Base-by-base conservation (phyloP, 2,888 invertebrate genomes). In the Drosophila seclusa region DNA sequence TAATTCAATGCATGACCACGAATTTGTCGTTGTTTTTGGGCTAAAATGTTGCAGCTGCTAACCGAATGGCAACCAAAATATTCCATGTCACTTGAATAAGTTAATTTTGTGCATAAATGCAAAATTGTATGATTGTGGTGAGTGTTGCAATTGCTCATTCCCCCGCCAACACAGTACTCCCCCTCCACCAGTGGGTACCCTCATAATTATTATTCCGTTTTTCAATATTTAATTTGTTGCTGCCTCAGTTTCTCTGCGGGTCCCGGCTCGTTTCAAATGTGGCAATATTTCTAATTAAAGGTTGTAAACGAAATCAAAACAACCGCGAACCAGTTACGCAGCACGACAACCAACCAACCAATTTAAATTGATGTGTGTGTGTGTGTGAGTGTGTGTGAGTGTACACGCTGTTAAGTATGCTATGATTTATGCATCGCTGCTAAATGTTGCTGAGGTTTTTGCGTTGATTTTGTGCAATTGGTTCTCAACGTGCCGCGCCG, bases 281-380 rank as follows among this genome's bases (percentile, higher is more conserved):
- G 87, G 89, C 89, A 86, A 88, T 83, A 86, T 86, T 90, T 86
- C 89, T 90, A 86, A 86, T 90, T 86, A 90, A 86, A 88, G 84
- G 90, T 90, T 87, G 72, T 83, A 87, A 85, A 89, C 85, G 85
- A 82, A 89, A 89, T 89, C 90, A 89, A 89, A 85, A 87, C 85
- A 87, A 87, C 85, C 90, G 83, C 85, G 68, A 71, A 75, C 62
- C 82, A 29, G 71, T 71, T 68, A 66, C 73, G 63, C 82, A 78
- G 68, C 82, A 61, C 83, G 83, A 81, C 72, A 61, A 18, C 38
- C 75, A 63, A 27, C 50, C 54, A 48, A 57, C 58, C 76, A 76
- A 77, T 69, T 67, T 80, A 32, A 42, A 31, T 59, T 31, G 49
- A 32, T 50, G 31, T 52, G 34, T n/a, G 27, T 59, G 53, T 40